A percentile compares a stretch with the other conserved stretches of the same genome.
Evolutionary conservation across 2,888 invertebrate species (phyloP).

Genomic region (Pyrgus malvae): DNA sequence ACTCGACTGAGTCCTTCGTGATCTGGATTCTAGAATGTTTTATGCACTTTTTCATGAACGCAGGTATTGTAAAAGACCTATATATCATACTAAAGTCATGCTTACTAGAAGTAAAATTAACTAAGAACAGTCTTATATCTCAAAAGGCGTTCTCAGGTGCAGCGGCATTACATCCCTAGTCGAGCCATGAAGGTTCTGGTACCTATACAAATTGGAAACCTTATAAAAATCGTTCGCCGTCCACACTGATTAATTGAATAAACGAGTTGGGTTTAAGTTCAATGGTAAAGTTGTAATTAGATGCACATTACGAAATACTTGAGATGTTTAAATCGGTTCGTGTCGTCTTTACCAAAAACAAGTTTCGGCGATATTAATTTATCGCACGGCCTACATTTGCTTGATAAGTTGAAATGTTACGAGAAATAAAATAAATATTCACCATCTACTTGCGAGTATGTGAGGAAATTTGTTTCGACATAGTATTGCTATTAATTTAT

Average conservation of each 20-base stretch:
- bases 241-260: too few relatives aligned
- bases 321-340: slow-evolving; percentile 4
- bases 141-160: too few relatives aligned
- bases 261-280: too few relatives aligned
- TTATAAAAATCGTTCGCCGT: too few relatives aligned
- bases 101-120: too few relatives aligned
- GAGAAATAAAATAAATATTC: slow-evolving; percentile 19
- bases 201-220: too few relatives aligned
- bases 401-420: slow-evolving; percentile 19
- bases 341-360: slow-evolving; percentile 16
- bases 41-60: neutral
- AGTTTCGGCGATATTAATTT: slow-evolving; percentile 11
- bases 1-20: slow-evolving; percentile 15
- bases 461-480: neutral
- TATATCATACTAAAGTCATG: too few relatives aligned
- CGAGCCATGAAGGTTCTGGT: too few relatives aligned
- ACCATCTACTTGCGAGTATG: slow-evolving; percentile 4
- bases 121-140: too few relatives aligned
- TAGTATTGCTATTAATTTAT: neutral
- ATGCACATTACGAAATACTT: slow-evolving; percentile 2
- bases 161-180: too few relatives aligned
- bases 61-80: too few relatives aligned
- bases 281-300: too few relatives aligned
- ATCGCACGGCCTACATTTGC: slow-evolving; percentile 20
- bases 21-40: neutral